Evolutionary conservation across 2,888 invertebrate species (phyloP).

Genomic region (Epirrhoe tristata): DNA sequence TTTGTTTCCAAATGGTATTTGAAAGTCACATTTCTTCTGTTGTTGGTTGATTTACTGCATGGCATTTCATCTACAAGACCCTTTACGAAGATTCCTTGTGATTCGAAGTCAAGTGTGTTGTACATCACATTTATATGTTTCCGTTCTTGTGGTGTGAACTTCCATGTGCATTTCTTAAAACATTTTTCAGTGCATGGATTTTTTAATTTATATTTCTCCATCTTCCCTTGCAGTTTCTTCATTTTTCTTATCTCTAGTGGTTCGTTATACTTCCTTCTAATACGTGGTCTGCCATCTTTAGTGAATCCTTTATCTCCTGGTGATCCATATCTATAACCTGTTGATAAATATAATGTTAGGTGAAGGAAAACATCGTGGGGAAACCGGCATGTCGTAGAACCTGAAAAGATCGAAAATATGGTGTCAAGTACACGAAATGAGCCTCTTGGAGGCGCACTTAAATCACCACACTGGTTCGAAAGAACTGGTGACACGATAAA

Average conservation of each 20-base stretch:
- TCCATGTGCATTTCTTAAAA: constrained; percentile 6
- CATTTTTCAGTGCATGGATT: constrained; percentile 21
- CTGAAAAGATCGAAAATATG: no score
- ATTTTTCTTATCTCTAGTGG: constrained; percentile 4
- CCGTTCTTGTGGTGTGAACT: constrained; percentile 15
- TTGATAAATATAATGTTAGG: background rate
- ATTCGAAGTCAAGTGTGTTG: constrained; percentile 4
- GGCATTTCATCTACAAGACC: constrained; percentile 4
- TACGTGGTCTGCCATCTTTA: constrained; percentile 12
- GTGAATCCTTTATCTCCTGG: constrained; percentile 8
- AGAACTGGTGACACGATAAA: no score
- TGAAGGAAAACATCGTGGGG: no score
- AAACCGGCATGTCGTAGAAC: no score
- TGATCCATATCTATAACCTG: background rate
- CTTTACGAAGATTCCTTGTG: constrained; percentile 16
- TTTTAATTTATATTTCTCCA: constrained; percentile 10
- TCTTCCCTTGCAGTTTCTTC: background rate
- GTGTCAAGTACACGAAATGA: no score
- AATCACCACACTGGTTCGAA: no score
- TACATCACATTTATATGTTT: constrained; percentile 10
- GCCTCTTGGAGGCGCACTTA: no score
- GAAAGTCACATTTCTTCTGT: constrained; percentile 5
- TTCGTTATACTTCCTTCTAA: constrained; percentile 18
- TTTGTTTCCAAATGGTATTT: constrained; percentile 2
- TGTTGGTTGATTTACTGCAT: background rate